Evolutionary conservation across 64 coral and sea anemone genomes (phyloP), one percentile per base, ranked within the genome.

Genomic region (Trachythela sp.): DNA sequence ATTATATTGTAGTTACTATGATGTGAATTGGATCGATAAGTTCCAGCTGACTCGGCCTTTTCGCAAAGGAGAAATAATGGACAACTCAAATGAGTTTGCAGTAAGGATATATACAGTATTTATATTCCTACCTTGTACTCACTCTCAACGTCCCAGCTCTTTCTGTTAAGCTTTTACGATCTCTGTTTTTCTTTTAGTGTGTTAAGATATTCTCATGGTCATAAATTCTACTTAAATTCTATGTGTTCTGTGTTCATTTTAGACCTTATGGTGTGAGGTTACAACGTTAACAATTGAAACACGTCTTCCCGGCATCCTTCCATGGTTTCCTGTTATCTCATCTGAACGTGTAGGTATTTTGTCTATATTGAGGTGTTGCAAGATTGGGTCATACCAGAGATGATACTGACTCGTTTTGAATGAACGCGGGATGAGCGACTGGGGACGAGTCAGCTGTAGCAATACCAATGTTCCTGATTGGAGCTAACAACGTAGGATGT

Each of bases 191-290:
- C n/a, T n/a, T n/a, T n/a, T n/a, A n/a, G n/a, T n/a, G n/a, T n/a
- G n/a, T n/a, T n/a, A n/a, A n/a, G n/a, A n/a, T n/a, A n/a, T n/a
- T n/a, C n/a, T n/a, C n/a, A n/a, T n/a, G 1, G 9, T 72, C 29
- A 1, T 29, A 10, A 24, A 72, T 27, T 35, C 6, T 70, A 72
- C 68, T n/a, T 72, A 31, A 22, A 15, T 26, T 70, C 24, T 70
- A 70, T 26, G 64, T 15, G 8, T 72, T 72, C 2, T 9, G 10
- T 11, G 60, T 85, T 11, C 30, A 13, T 86, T 33, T 22, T 88
- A 97, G 96, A 95, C 90, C 88, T 30, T 99, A 24, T 99, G 96
- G 96, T 39, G 92, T 24, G 96, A 99, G 51, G 87, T 94, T 8
- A 99, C 93, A 27, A 94, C 93, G 0, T 58, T 95, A 8, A 90